phyloP scores from a whole-genome alignment of 2,113 vertebrate genomes.

The Cyprinodon brontotheroides region DNA sequence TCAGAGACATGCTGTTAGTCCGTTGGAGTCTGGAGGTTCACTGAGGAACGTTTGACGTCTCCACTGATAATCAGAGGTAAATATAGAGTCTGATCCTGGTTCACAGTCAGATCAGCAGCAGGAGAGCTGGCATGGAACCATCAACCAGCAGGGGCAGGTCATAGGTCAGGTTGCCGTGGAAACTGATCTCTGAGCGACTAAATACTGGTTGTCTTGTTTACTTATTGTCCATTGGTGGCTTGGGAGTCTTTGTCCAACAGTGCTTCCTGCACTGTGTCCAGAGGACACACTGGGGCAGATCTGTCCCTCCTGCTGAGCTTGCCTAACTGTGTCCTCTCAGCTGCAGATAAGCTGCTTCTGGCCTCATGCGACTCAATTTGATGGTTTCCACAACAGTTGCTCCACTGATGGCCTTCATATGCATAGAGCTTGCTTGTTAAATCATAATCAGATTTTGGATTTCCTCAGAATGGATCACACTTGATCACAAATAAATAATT shows the following conservation, averaged over 20 bases:
- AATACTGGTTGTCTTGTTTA: not conserved
- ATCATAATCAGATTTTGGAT: too few relatives aligned
- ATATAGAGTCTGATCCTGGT: constrained; percentile 51
- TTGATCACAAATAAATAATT: too few relatives aligned
- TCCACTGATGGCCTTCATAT: too few relatives aligned
- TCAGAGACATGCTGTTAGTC: constrained; percentile 15
- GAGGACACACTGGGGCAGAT: too few relatives aligned
- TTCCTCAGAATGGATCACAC: too few relatives aligned
- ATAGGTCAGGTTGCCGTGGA: not conserved
- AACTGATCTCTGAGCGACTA: constrained; percentile 18
- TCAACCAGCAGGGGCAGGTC: not conserved
- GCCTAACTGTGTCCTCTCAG: too few relatives aligned
- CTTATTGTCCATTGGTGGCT: too few relatives aligned
- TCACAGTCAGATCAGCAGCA: constrained; percentile 7
- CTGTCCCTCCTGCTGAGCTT: too few relatives aligned
- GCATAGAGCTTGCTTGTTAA: too few relatives aligned
- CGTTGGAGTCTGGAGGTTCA: not conserved
- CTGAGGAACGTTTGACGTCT: not conserved
- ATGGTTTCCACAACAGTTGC: constrained; percentile 4
- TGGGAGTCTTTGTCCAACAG: too few relatives aligned
- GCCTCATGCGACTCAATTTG: constrained; percentile 9
- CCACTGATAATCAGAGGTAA: constrained; percentile 45
- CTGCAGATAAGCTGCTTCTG: too few relatives aligned
- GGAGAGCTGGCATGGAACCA: not conserved
- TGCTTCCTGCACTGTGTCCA: too few relatives aligned